Conservation (phyloP, 2,888 invertebrate genomes). For the Oscheius sp. region DNA sequence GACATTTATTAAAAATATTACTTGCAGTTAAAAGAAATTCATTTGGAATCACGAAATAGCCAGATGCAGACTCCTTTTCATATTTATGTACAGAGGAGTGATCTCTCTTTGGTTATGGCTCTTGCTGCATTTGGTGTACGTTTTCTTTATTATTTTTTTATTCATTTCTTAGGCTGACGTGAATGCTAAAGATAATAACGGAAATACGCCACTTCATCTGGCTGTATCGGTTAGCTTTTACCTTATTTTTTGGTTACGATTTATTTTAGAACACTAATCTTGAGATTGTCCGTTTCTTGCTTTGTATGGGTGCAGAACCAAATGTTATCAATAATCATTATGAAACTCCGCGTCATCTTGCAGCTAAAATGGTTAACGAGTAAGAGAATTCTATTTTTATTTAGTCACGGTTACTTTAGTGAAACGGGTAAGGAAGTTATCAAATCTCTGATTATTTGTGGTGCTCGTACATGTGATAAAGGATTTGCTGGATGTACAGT, state of each 20-base stretch:
- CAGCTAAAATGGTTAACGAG: constrained; percentile 67
- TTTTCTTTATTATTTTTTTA: neutral
- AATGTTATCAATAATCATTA: constrained; percentile 73
- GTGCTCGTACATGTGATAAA: constrained; percentile 59
- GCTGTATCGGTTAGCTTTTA: constrained; percentile 63
- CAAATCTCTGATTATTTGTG: constrained; percentile 62
- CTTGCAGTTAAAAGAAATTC: constrained; percentile 58
- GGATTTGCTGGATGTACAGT: constrained; percentile 67
- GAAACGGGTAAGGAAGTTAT: constrained; percentile 46
- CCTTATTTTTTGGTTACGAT: no score
- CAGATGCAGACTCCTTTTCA: constrained; percentile 75
- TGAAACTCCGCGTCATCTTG: constrained; percentile 75
- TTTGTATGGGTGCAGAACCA: constrained; percentile 76
- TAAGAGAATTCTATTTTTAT: constrained; percentile 40
- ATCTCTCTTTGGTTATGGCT: constrained; percentile 59
- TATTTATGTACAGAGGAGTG: constrained; percentile 64
- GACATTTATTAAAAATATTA: neutral
- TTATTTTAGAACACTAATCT: constrained; percentile 51
- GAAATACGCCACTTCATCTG: constrained; percentile 74
- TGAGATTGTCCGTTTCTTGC: constrained; percentile 74
- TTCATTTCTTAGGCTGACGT: constrained; percentile 66
- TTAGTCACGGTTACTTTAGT: constrained; percentile 32
- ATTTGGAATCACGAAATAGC: constrained; percentile 73
- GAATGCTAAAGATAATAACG: constrained; percentile 72
- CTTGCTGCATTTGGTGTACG: constrained; percentile 42